Conservation (phyloP, 1,140 invertebrate species). For the Medauroidea extradentata region DNA sequence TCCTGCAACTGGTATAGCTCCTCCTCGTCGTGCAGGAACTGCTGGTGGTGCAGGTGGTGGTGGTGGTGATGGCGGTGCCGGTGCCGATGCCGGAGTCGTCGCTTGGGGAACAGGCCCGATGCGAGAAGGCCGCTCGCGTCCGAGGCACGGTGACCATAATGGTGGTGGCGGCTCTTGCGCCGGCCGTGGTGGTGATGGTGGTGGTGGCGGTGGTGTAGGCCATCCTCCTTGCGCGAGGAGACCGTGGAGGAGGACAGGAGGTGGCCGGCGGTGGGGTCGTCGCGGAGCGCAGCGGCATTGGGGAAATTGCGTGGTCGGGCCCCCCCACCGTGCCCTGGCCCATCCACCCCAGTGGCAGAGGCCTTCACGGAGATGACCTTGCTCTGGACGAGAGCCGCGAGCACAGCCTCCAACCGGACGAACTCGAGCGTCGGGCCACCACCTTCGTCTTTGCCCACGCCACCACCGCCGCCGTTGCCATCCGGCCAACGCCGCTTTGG, state of each 20-base stretch:
- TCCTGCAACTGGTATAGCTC: slow-evolving; percentile 3
- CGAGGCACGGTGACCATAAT: slow-evolving; percentile 2
- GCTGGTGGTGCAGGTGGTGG: neutral
- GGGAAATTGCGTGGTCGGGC: neutral
- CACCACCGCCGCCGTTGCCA: slow-evolving; percentile 12
- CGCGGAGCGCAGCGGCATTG: neutral
- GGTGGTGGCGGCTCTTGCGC: neutral
- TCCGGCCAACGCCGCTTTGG: slow-evolving; percentile 24
- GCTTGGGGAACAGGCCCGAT: slow-evolving; percentile 8
- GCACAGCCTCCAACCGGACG: slow-evolving; percentile 57
- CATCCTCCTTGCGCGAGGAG: slow-evolving; percentile 13
- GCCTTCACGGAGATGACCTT: slow-evolving; percentile 42
- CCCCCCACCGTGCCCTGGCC: no score
- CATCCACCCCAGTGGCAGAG: neutral
- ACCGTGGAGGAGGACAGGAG: slow-evolving; percentile 8
- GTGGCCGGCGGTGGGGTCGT: slow-evolving; percentile 6
- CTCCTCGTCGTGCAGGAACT: neutral
- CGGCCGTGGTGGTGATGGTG: slow-evolving; percentile 11
- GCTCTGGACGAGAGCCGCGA: slow-evolving; percentile 59
- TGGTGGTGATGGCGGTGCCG: neutral
- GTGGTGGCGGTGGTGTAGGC: slow-evolving; percentile 11
- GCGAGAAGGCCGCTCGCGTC: neutral
- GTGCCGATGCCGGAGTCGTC: neutral
- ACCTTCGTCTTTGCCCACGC: slow-evolving; percentile 3
- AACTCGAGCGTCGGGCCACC: slow-evolving; percentile 40